Conservation (phyloP, 2,113 vertebrate genomes). For the Poeciliopsis retropinna region DNA sequence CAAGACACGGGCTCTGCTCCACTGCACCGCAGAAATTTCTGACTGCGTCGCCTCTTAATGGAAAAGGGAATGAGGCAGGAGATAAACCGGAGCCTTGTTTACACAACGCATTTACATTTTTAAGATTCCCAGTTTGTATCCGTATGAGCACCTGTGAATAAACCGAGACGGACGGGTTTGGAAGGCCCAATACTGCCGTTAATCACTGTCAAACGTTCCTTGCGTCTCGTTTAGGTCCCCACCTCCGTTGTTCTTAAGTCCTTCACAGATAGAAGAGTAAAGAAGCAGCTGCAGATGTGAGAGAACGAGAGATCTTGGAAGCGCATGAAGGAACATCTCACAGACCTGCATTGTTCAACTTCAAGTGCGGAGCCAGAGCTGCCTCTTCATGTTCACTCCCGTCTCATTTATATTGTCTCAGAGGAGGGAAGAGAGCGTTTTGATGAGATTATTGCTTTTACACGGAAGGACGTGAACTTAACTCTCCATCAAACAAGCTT, state of each 20-base stretch:
- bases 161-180: conserved; percentile 20
- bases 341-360: conserved; percentile 9
- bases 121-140: conserved; percentile 42
- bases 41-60: conserved; percentile 24
- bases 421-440: conserved; percentile 10
- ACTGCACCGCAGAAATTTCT: conserved; percentile 55
- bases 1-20: conserved; percentile 43
- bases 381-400: conserved; percentile 42
- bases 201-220: conserved; percentile 9
- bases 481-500: not conserved
- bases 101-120: conserved; percentile 43
- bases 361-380: conserved; percentile 3
- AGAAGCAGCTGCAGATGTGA: conserved; percentile 21
- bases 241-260: conserved; percentile 21
- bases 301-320: conserved; percentile 10
- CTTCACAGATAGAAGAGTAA: conserved; percentile 13
- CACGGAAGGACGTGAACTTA: conserved; percentile 18
- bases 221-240: not conserved
- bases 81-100: conserved; percentile 12
- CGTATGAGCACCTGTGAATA: conserved; percentile 32
- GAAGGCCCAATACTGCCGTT: not conserved
- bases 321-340: conserved; percentile 29
- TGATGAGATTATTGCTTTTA: conserved; percentile 22
- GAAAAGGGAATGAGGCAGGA: conserved; percentile 11
- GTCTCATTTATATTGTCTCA: conserved; percentile 29